Conservation (phyloP, 2,888 invertebrate species). For the Lasioglossum calceatum region DNA sequence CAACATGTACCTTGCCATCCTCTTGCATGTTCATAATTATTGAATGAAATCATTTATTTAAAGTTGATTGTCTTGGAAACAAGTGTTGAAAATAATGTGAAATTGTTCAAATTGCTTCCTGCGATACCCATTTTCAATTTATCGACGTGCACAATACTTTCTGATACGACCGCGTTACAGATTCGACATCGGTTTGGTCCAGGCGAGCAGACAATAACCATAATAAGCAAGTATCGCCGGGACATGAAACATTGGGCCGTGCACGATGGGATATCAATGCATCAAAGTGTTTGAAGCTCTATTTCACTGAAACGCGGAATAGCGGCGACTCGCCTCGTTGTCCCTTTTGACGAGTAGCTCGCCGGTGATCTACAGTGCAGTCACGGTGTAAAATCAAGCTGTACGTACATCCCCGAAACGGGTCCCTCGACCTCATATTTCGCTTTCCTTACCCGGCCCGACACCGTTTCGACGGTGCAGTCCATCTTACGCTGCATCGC, state of each 20-base stretch:
- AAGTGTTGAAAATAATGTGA: too few species aligned
- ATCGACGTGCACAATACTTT: too few species aligned
- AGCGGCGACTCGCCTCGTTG: background rate
- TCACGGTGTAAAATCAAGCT: slow-evolving; percentile 15
- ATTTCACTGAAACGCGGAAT: slow-evolving; percentile 5
- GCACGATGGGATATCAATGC: background rate
- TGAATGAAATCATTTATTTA: background rate
- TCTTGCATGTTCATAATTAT: too few species aligned
- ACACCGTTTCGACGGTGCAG: slow-evolving; percentile 23
- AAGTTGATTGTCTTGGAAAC: too few species aligned
- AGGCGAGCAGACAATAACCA: background rate
- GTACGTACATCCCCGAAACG: slow-evolving; percentile 8
- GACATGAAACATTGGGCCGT: background rate
- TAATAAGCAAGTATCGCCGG: background rate
- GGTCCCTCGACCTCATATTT: slow-evolving; percentile 15
- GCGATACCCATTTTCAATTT: too few species aligned
- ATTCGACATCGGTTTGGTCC: background rate
- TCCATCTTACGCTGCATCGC: slow-evolving; percentile 30
- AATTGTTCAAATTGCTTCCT: too few species aligned
- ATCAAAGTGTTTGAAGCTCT: background rate
- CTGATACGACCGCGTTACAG: background rate
- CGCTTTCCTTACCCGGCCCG: background rate
- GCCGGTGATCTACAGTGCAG: background rate
- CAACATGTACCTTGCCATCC: too few species aligned
- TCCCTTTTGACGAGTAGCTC: slow-evolving; percentile 33